Base-by-base conservation (phyloP, 2,113 vertebrate species). In the Promerops cafer region DNA sequence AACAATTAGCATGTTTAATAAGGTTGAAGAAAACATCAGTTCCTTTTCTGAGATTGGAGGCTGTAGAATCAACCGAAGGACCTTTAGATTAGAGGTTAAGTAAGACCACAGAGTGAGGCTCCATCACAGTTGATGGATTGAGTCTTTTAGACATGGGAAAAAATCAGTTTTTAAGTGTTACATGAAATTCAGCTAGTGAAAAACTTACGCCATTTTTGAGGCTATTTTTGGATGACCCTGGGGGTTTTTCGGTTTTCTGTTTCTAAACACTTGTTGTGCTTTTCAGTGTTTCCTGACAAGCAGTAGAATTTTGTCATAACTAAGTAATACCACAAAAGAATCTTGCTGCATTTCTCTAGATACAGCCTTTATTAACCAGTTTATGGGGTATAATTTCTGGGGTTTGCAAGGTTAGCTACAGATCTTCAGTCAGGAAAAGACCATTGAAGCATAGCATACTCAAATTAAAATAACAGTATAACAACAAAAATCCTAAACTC, bases 401-500 rank as follows among this genome's bases (percentile, higher is more conserved):
- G 21, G 5, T 40, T 71, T 79, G 24, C 23, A 91, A 91, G 7
- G 6, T 59, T 81, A 66, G 11, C 33, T 40, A 64, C 37, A 84
- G 65, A 40, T 60, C 19, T 85, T 57, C 28, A 85, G 24, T 69
- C 79, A 77, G 71, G 7, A 90, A 64, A 84, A 53, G 16, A 88
- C 8, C 2, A 5, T 7, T 33, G 23, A 31, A 72, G 16, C 24
- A 61, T 31, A 52, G 4, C 13, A 20, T 33, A 64, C 19, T 63
- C 27, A 57, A 71, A 79, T 68, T 57, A 71, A 81, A 82, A 39
- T 35, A 64, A 24, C 2, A 65, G 37, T 37, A 40, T 53, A 69
- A 52, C 37, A 74, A 18, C 7, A 69, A 63, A 72, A 27, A 1
- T 0, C 1, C 5, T 1, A 4, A 39, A 52, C 17, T 3, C 7